Evolutionary conservation across 2,888 invertebrate genomes (phyloP).

Genomic region (Tipula vernalis): DNA sequence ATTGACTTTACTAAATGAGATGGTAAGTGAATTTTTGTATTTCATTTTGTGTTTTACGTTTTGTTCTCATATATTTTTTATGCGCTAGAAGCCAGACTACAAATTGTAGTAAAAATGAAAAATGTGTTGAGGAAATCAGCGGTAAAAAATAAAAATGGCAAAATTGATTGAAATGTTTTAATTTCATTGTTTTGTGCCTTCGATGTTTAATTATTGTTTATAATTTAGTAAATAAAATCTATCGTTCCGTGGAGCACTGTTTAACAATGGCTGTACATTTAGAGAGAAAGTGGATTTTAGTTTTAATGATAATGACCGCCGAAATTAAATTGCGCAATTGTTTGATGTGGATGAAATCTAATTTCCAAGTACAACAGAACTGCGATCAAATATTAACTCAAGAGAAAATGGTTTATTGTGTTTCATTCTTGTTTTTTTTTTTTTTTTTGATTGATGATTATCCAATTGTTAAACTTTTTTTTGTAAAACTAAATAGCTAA

Average conservation of each 20-base stretch:
- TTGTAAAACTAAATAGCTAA: neutral
- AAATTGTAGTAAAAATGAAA: neutral
- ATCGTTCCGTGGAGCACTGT: neutral
- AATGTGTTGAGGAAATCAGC: neutral
- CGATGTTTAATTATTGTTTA: too few relatives aligned
- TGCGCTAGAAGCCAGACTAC: neutral
- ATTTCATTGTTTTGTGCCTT: too few relatives aligned
- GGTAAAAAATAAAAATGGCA: neutral
- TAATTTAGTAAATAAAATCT: too few relatives aligned
- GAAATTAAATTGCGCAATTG: neutral
- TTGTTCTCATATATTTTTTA: neutral
- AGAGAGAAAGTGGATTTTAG: neutral
- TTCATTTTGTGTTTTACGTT: neutral
- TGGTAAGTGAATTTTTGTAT: neutral
- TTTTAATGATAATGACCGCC: neutral
- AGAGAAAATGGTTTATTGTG: neutral
- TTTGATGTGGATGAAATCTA: neutral
- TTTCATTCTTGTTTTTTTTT: neutral
- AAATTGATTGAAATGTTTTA: neutral
- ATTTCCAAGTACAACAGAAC: neutral
- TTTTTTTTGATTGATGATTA: neutral
- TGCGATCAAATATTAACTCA: neutral
- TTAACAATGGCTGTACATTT: neutral
- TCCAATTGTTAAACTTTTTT: neutral
- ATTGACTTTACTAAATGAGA: neutral